Percentiles rank a stretch among this genome's conserved stretches.
phyloP scores from a whole-genome alignment of 1,140 invertebrate genomes.

The Diuraphis noxia region DNA sequence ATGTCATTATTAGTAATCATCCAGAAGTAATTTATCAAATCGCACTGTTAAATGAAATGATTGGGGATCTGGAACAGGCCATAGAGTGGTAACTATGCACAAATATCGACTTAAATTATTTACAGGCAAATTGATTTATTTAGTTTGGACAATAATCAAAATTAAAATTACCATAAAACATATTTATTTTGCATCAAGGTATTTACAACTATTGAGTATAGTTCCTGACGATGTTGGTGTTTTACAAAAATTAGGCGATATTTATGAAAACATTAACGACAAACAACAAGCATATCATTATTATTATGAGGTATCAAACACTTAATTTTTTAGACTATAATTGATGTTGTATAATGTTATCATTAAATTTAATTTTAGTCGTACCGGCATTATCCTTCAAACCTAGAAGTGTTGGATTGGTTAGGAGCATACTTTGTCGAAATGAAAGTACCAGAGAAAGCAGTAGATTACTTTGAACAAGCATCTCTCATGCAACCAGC shows the following conservation, averaged over 20 bases:
- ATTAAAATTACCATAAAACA: background rate
- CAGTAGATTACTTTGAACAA: conserved; percentile 83
- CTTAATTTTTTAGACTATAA: background rate
- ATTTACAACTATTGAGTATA: conserved; percentile 81
- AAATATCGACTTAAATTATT: background rate
- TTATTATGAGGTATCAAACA: conserved; percentile 77
- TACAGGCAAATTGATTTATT: conserved; percentile 52
- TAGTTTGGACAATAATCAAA: background rate
- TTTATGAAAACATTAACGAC: conserved; percentile 84
- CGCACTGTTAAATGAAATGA: conserved; percentile 77
- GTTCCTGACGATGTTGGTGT: conserved; percentile 83
- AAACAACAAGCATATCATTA: conserved; percentile 92
- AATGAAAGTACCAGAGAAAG: conserved; percentile 85
- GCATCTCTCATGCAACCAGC: conserved; percentile 85
- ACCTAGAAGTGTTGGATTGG: conserved; percentile 88
- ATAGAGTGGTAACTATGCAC: conserved; percentile 65
- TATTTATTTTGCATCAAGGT: conserved; percentile 62
- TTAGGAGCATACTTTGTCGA: conserved; percentile 90
- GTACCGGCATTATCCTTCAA: conserved; percentile 86
- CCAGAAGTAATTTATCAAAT: conserved; percentile 86
- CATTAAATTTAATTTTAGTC: conserved; percentile 65
- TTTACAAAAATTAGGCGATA: conserved; percentile 79
- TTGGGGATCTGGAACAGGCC: conserved; percentile 77
- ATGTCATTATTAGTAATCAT: conserved; percentile 75
- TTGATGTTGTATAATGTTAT: background rate